A percentile compares a stretch with the other conserved stretches of the same genome.
phyloP scores from a whole-genome alignment of 2,797 vertebrate genomes.

The Enteromius fasciolatus region DNA sequence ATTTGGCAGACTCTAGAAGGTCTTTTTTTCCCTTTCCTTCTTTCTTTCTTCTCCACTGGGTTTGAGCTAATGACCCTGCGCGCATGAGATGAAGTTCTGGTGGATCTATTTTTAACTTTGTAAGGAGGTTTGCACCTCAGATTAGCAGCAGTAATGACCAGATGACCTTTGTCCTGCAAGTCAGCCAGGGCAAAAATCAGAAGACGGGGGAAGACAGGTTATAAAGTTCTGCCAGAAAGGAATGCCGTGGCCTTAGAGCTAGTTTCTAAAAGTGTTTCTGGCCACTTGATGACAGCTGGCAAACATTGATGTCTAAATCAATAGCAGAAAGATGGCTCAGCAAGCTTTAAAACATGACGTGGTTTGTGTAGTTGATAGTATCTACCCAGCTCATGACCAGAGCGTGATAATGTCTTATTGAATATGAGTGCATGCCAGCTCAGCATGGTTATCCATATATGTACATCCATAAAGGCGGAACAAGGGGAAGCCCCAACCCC shows the following conservation, averaged over 20 bases:
- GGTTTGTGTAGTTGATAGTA: background rate
- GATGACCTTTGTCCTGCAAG: conserved; percentile 52
- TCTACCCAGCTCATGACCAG: background rate
- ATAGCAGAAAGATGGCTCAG: conserved; percentile 6
- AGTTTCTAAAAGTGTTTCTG: conserved; percentile 5
- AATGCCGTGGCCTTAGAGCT: background rate
- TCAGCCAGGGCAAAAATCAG: background rate
- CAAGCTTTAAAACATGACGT: background rate
- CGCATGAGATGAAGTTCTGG: conserved; percentile 56
- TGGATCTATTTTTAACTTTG: conserved; percentile 72
- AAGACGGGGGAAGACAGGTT: background rate
- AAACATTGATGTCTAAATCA: conserved; percentile 26
- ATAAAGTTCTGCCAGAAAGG: conserved; percentile 16
- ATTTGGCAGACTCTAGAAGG: conserved; percentile 31
- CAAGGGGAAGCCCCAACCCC: conserved; percentile 23
- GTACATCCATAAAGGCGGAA: conserved; percentile 38
- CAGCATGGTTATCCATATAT: conserved; percentile 39
- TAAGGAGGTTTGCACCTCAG: conserved; percentile 77
- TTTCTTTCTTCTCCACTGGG: conserved; percentile 49
- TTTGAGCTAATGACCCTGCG: conserved; percentile 52
- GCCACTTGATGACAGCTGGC: conserved; percentile 15
- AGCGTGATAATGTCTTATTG: conserved; percentile 1
- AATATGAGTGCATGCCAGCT: conserved; percentile 8
- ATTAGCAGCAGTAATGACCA: conserved; percentile 76
- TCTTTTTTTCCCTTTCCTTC: background rate